A percentile compares a stretch with the other conserved stretches of the same genome.
Conservation (phyloP, 2,888 invertebrate species). For the Drosophila kambysellisi region DNA sequence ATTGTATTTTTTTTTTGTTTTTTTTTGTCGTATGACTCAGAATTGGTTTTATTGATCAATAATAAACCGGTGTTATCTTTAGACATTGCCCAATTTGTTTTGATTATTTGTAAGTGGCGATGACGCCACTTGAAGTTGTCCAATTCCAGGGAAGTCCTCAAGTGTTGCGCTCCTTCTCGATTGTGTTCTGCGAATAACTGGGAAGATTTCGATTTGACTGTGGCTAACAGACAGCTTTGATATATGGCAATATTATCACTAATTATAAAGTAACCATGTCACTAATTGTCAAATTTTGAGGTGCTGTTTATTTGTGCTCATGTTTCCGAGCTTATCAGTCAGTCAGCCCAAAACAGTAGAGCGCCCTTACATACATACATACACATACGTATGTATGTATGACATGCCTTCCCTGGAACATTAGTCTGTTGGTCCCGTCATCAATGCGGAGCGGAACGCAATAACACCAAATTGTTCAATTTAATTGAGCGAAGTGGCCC, state of each 20-base stretch:
- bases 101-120: conserved; percentile 17
- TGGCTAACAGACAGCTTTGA: background rate
- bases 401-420: background rate
- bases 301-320: conserved; percentile 45
- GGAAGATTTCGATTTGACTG: conserved; percentile 3
- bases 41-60: conserved; percentile 19
- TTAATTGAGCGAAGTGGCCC: conserved; percentile 71
- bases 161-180: conserved; percentile 18
- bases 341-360: conserved; percentile 1
- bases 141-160: conserved; percentile 51
- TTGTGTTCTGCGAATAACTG: conserved; percentile 31
- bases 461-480: conserved; percentile 68
- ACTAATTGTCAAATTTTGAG: conserved; percentile 44
- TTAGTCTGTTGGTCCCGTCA: conserved; percentile 19
- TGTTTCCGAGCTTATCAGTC: conserved; percentile 45
- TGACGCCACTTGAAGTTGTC: conserved; percentile 29
- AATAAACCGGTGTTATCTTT: conserved; percentile 33
- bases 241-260: conserved; percentile 18
- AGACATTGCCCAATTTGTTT: conserved; percentile 30
- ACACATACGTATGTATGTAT: background rate
- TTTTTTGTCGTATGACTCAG: conserved; percentile 30
- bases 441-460: conserved; percentile 14
- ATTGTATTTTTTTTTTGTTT: background rate
- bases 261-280: conserved; percentile 34
- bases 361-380: background rate